Conservation (phyloP, 2,888 invertebrate species). For the Lithosia quadra region DNA sequence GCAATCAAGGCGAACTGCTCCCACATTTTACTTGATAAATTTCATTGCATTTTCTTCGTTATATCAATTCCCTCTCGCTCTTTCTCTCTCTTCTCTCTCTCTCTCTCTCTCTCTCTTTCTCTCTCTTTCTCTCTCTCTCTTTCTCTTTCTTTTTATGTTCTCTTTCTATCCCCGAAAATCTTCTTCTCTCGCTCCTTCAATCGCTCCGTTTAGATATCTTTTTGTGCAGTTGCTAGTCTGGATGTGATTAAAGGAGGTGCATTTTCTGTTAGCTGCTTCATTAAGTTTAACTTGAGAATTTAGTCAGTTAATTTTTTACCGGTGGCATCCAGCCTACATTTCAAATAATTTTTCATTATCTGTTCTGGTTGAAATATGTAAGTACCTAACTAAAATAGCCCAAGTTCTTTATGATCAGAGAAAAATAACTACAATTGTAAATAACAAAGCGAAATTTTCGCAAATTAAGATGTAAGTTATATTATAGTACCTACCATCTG, state of each 20-base stretch:
- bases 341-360: background rate
- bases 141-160: no score
- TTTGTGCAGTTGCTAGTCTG: no score
- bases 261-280: no score
- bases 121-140: no score
- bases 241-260: no score
- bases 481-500: background rate
- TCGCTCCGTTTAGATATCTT: no score
- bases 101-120: no score
- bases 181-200: no score
- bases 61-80: no score
- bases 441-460: background rate
- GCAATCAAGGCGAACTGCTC: background rate
- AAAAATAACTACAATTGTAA: background rate
- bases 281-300: no score
- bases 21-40: background rate
- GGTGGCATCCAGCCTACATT: background rate
- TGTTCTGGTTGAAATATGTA: background rate
- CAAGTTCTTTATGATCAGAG: background rate
- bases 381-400: background rate
- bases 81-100: no score
- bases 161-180: no score
- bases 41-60: background rate
- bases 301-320: background rate
- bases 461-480: background rate